Evolutionary conservation across 1,140 invertebrate genomes (phyloP).

Genomic region (Brachionus rubens): DNA sequence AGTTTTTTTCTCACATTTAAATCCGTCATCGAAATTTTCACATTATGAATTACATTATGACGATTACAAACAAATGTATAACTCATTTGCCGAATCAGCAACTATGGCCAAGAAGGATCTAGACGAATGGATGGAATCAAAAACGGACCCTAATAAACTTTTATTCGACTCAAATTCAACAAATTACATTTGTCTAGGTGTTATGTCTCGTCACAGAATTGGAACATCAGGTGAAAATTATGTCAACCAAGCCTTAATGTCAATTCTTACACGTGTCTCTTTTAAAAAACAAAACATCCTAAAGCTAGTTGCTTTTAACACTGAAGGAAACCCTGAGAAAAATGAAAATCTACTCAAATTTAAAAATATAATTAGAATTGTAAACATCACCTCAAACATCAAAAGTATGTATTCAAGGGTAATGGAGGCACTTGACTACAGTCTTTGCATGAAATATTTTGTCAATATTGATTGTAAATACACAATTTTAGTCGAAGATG

Average conservation of each 20-base stretch:
- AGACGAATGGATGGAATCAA: background rate
- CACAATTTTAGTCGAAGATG: constrained; percentile 14
- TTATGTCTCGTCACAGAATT: constrained; percentile 19
- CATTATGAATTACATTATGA: constrained; percentile 18
- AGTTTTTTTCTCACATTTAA: background rate
- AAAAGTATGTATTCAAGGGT: background rate
- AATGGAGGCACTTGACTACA: constrained; percentile 28
- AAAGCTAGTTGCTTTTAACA: constrained; percentile 12
- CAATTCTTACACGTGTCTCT: background rate
- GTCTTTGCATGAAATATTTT: background rate
- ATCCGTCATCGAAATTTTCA: background rate
- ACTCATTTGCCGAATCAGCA: background rate
- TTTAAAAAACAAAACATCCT: constrained; percentile 1
- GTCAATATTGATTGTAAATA: constrained; percentile 9
- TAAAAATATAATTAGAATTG: background rate
- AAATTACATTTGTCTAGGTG: background rate
- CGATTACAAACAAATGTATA: background rate
- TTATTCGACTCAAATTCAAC: background rate
- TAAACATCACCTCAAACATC: constrained; percentile 1
- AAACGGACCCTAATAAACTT: background rate
- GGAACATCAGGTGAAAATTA: background rate
- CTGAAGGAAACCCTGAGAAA: background rate
- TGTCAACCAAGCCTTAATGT: constrained; percentile 33
- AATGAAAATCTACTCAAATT: background rate
- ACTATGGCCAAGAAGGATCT: background rate